Evolutionary conservation across 2,888 invertebrate species (phyloP), one percentile per base, ranked within the genome.

Genomic region (Acanthopleura granulata): DNA sequence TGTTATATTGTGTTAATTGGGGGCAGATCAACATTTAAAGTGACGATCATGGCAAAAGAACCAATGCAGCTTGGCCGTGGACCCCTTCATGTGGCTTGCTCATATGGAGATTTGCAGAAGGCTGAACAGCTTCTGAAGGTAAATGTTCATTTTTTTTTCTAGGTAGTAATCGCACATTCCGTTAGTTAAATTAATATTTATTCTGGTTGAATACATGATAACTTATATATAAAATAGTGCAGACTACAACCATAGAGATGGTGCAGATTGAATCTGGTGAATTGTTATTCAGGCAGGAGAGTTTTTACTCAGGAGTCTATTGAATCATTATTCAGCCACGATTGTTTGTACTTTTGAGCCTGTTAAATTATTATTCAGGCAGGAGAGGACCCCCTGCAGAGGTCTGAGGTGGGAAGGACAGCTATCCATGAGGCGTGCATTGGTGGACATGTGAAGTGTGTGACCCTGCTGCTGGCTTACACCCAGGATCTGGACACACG

Each of bases 341-440:
- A 6, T 40, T 40, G 40, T 40, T 40, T 40, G 9, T 40, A 9
- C 40, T 40, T 6, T 40, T 70, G 16, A 27, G 25, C 9, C 51
- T 77, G 16, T 72, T 50, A 11, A 27, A 49, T 22, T 62, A 1
- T 70, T 30, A 57, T 61, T 29, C 75, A 89, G 88, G 81, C 83
- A 57, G 88, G 88, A n/a, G 85, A 84, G 14, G 85, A 88, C 76
- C 86, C 88, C 1, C 74, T 80, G 18, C 78, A 82, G 25, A 80
- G 76, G 57, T 86, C 82, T 75, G 82, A 82, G 27, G 82, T 83
- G 61, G 88, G 89, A 4, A 82, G 89, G 69, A 86, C 86, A 9
- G 82, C 89, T 6, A 79, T 90, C 15, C 90, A 90, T 79, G 90
- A 90, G 70, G 88, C 88, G 0, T 89, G 89, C 79, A 83, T 86